A percentile compares a stretch with the other conserved stretches of the same genome.
Evolutionary conservation across 1,140 invertebrate genomes (phyloP).

Genomic region (Drosophila neocordata): DNA sequence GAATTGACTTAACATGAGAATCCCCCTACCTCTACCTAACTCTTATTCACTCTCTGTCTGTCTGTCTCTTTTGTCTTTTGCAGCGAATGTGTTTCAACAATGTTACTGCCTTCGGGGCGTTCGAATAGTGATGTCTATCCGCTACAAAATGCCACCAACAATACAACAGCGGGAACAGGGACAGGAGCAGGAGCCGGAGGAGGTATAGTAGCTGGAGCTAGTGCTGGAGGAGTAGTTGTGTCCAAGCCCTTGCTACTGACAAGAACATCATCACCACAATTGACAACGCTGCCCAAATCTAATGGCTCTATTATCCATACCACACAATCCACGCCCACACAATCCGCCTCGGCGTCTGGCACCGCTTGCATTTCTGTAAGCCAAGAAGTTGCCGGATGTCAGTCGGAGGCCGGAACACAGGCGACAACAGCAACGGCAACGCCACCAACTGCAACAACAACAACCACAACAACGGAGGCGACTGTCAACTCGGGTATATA

Average conservation of each 20-base stretch:
- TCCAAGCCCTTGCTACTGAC: constrained; percentile 69
- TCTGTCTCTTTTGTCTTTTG: constrained; percentile 31
- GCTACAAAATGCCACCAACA: constrained; percentile 66
- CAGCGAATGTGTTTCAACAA: constrained; percentile 81
- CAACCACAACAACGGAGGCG: constrained; percentile 33
- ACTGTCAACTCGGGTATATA: constrained; percentile 37
- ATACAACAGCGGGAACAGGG: constrained; percentile 31
- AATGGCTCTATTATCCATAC: constrained; percentile 51
- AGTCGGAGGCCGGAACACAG: constrained; percentile 62
- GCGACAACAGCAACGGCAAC: constrained; percentile 21
- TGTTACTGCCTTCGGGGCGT: constrained; percentile 82
- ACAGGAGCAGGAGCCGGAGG: constrained; percentile 1
- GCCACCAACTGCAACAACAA: constrained; percentile 20
- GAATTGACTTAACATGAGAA: constrained; percentile 37
- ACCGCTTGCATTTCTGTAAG: constrained; percentile 13
- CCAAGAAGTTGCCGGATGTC: constrained; percentile 58
- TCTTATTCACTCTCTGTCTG: constrained; percentile 3
- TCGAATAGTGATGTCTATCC: constrained; percentile 82
- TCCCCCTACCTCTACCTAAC: constrained; percentile 2
- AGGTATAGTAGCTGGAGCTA: constrained; percentile 3
- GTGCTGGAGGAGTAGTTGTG: constrained; percentile 16
- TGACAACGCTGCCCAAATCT: constrained; percentile 63
- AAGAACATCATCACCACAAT: constrained; percentile 79
- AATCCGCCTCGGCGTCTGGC: constrained; percentile 6
- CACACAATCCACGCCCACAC: constrained; percentile 32